These are phyloP conservation scores for Tipula helvola DNA, from an alignment of 2,888 invertebrate species.

Conservation along the genomic window DNA sequence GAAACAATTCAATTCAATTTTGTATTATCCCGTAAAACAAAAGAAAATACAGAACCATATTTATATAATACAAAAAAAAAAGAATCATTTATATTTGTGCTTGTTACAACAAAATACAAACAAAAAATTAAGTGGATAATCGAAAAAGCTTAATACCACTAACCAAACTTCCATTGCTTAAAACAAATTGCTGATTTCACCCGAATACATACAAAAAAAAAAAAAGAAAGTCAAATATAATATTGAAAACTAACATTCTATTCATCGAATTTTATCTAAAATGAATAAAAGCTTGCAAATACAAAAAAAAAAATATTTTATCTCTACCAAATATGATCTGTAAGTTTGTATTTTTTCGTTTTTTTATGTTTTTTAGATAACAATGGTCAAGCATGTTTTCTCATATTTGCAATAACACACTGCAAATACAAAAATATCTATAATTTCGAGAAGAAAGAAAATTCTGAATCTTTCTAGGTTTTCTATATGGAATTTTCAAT, in stretches of 20 bases:
- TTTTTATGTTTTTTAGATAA: not conserved
- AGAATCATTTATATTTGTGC: not conserved
- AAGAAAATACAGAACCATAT: not conserved
- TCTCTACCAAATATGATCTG: not conserved
- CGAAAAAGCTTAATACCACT: not conserved
- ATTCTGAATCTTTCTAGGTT: not conserved
- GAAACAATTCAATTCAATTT: not conserved
- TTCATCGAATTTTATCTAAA: not conserved
- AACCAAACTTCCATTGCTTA: not conserved
- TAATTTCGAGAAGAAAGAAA: not conserved
- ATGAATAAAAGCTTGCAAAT: not conserved
- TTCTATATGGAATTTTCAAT: not conserved
- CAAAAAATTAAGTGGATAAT: not conserved
- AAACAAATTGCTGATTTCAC: not conserved
- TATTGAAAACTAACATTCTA: constrained; percentile 4
- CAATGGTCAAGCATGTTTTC: constrained; percentile 4
- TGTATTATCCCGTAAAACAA: not conserved
- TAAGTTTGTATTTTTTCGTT: not conserved
- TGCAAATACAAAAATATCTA: not conserved
- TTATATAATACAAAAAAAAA: not conserved
- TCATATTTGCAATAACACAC: not conserved
- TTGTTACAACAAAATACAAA: not conserved
- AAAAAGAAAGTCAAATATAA: not conserved
- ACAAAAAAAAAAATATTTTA: not conserved
- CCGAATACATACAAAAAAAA: not conserved